phyloP scores from a whole-genome alignment of 2,888 invertebrate genomes.

The Trypoxylon attenuatum region DNA sequence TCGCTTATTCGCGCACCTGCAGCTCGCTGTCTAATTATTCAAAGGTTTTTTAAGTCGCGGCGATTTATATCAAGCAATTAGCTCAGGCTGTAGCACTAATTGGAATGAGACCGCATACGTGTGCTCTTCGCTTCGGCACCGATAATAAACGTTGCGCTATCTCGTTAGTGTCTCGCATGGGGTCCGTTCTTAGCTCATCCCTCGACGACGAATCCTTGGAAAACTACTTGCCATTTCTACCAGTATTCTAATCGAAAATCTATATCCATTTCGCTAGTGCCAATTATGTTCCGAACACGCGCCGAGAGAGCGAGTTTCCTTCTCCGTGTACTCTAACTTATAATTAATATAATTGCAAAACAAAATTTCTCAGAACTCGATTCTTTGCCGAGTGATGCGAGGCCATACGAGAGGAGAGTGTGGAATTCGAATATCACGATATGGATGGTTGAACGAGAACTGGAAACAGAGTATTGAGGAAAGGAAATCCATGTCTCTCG shows the following conservation, averaged over 20 bases:
- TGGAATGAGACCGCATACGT: conserved; percentile 50
- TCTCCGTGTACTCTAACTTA: too few relatives aligned
- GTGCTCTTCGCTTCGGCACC: conserved; percentile 26
- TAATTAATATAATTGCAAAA: too few relatives aligned
- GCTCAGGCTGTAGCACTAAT: conserved; percentile 55
- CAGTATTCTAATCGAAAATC: too few relatives aligned
- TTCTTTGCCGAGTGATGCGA: too few relatives aligned
- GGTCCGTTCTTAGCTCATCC: conserved; percentile 24
- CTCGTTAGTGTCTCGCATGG: conserved; percentile 51
- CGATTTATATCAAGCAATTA: conserved; percentile 60
- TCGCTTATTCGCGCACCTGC: conserved; percentile 34
- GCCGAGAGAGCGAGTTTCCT: too few relatives aligned
- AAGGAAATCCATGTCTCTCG: conserved; percentile 42
- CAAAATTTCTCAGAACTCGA: too few relatives aligned
- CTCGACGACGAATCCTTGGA: conserved; percentile 8
- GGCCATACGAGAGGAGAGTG: too few relatives aligned
- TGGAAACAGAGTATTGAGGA: too few relatives aligned
- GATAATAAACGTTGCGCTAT: conserved; percentile 48
- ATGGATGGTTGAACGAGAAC: conserved; percentile 10
- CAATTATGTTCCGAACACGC: too few relatives aligned
- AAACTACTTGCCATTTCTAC: not conserved
- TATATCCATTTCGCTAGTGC: too few relatives aligned
- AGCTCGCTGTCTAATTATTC: conserved; percentile 51
- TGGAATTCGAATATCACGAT: not conserved
- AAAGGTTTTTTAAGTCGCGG: conserved; percentile 49